phyloP scores from a whole-genome alignment of 2,113 vertebrate species.

The Sarotherodon lohbergeri region DNA sequence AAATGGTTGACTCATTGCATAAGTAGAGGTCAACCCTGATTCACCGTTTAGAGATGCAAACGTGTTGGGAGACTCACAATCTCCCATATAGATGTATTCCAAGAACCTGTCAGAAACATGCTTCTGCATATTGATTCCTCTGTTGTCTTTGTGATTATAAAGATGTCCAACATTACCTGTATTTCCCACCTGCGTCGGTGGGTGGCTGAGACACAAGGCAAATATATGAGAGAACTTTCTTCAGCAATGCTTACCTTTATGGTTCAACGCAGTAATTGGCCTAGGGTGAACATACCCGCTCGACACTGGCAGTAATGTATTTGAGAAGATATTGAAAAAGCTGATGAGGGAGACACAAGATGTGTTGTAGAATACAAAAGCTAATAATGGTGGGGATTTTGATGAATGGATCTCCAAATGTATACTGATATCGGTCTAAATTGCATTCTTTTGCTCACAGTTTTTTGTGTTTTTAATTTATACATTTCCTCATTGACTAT shows the following conservation, averaged over 20 bases:
- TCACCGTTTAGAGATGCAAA: conserved; percentile 52
- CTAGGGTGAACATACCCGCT: conserved; percentile 60
- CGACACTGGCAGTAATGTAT: conserved; percentile 67
- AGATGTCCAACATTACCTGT: conserved; percentile 44
- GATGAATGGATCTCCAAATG: conserved; percentile 76
- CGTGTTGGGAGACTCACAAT: conserved; percentile 23
- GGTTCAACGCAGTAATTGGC: conserved; percentile 72
- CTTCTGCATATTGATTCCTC: conserved; percentile 68
- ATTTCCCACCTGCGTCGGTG: conserved; percentile 39
- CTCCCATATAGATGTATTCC: conserved; percentile 15
- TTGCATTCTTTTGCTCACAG: conserved; percentile 62
- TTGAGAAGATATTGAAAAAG: conserved; percentile 77
- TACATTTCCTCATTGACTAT: conserved; percentile 63
- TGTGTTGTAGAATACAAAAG: conserved; percentile 75
- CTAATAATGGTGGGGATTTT: conserved; percentile 77
- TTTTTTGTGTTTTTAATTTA: conserved; percentile 70
- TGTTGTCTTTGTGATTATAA: conserved; percentile 52
- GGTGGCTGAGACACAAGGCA: conserved; percentile 55
- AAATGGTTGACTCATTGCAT: conserved; percentile 56
- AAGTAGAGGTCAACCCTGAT: conserved; percentile 47
- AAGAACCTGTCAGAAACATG: conserved; percentile 61
- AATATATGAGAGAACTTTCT: conserved; percentile 60
- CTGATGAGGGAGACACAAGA: conserved; percentile 72
- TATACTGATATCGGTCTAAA: conserved; percentile 72
- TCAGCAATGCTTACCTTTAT: conserved; percentile 57